A percentile compares a stretch with the other conserved stretches of the same genome.
These are phyloP conservation scores for Chrysina gloriosa DNA, from an alignment of 2,888 invertebrate species.

Conservation along the genomic window DNA sequence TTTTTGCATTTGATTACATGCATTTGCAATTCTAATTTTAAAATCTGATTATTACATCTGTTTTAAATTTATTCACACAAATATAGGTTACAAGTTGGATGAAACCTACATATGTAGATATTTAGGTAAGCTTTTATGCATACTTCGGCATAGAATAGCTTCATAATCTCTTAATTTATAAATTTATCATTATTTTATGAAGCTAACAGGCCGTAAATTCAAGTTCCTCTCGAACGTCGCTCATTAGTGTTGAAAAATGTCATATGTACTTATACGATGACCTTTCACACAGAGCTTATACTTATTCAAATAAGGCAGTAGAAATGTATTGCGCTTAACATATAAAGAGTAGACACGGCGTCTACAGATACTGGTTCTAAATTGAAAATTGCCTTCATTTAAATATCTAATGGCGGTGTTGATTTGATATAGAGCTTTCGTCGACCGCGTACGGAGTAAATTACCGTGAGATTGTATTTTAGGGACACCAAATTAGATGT, in stretches of 20 bases:
- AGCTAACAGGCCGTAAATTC: not conserved
- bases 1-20: no score
- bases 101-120: no score
- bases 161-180: not conserved
- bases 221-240: not conserved
- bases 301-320: not conserved
- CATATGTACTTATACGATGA: not conserved
- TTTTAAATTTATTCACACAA: not conserved
- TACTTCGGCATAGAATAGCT: not conserved
- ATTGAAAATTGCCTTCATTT: slow-evolving; percentile 14
- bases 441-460: not conserved
- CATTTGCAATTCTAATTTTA: no score
- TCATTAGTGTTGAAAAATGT: slow-evolving; percentile 1
- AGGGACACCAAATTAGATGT: not conserved
- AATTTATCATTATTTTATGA: not conserved
- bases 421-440: not conserved
- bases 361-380: slow-evolving; percentile 1
- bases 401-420: not conserved
- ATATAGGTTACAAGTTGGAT: no score
- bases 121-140: no score
- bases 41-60: not conserved
- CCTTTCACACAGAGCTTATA: slow-evolving; percentile 1
- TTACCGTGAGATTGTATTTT: not conserved
- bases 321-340: not conserved
- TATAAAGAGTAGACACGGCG: not conserved